Evolutionary conservation across 2,113 vertebrate genomes (phyloP), one percentile per base, ranked within the genome.

Genomic region (Indicator indicator): DNA sequence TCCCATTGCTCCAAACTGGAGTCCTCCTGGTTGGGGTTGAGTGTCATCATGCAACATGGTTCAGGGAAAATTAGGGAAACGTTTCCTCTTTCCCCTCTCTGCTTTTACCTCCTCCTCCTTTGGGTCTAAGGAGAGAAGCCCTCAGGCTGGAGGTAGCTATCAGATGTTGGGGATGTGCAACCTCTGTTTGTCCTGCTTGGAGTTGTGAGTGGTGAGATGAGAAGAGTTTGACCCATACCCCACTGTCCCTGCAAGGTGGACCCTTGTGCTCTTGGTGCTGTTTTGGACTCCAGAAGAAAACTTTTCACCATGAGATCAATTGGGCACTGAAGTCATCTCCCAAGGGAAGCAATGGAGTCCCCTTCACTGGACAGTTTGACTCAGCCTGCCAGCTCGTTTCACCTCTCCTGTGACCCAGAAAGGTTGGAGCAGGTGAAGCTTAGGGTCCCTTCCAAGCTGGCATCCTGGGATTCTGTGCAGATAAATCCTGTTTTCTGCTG

Each of bases 51-150:
- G 44, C 23, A 21, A 73, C 73, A 63, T 32, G 10, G 21, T 27
- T 68, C 32, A 58, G 60, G 50, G 2, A 4, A 11, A 28, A 68
- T 10, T 10, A 13, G 36, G 58, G 65, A 94, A 91, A 64, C 52
- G 11, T 78, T 91, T 83, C 23, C 28, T 93, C 88, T 94, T 86
- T 42, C 40, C 55, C 38, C 55, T 88, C 50, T 87, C 48, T 75
- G 69, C 38, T 88, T 94, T 93, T 73, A 44, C 79, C 88, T 94
- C 70, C 59, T 92, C 87, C 50, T 56, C 88, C 2, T 44, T 76
- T 86, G 32, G 83, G 95, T 77, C 42, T 83, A 62, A 88, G 90
- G 71, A 87, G 89, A 77, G 89, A 54, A 83, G 68, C 58, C 18
- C 2, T 71, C 60, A 32, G 38, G 48, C 75, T 88, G 85, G 65